Conservation (phyloP, 1,140 invertebrate species). For the Proctacanthus coquilletti region DNA sequence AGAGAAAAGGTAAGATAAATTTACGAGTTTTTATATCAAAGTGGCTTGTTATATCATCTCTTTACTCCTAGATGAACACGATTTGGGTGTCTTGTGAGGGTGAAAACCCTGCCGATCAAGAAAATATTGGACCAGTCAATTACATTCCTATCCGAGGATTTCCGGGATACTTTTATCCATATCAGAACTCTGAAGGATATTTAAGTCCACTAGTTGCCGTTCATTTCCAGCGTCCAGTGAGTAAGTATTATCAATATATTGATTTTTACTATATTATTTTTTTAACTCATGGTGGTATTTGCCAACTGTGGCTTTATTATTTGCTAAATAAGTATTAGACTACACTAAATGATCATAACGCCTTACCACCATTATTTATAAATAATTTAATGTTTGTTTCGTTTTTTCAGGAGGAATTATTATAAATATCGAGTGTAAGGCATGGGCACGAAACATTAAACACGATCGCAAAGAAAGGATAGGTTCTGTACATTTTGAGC, state of each 20-base stretch:
- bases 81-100: conserved; percentile 80
- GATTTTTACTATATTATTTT: neutral
- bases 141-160: conserved; percentile 61
- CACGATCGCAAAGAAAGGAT: conserved; percentile 62
- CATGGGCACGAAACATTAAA: conserved; percentile 75
- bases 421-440: conserved; percentile 80
- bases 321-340: no score
- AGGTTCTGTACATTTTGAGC: conserved; percentile 77
- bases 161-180: conserved; percentile 70
- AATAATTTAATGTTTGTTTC: conserved; percentile 2
- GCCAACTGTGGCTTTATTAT: no score
- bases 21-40: neutral
- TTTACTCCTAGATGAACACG: conserved; percentile 44
- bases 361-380: neutral
- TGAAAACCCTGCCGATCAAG: conserved; percentile 76
- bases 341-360: neutral
- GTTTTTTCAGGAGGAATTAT: conserved; percentile 57
- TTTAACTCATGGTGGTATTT: no score
- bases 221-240: conserved; percentile 57
- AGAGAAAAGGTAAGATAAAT: conserved; percentile 10
- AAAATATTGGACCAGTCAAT: conserved; percentile 66
- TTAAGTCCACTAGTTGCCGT: conserved; percentile 76
- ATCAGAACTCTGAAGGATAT: conserved; percentile 66
- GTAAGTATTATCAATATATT: conserved; percentile 38
- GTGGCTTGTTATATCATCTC: conserved; percentile 1